Evolutionary conservation across 1,140 invertebrate species (phyloP), one percentile per base, ranked within the genome.

Genomic region (Procambarus virginalis): DNA sequence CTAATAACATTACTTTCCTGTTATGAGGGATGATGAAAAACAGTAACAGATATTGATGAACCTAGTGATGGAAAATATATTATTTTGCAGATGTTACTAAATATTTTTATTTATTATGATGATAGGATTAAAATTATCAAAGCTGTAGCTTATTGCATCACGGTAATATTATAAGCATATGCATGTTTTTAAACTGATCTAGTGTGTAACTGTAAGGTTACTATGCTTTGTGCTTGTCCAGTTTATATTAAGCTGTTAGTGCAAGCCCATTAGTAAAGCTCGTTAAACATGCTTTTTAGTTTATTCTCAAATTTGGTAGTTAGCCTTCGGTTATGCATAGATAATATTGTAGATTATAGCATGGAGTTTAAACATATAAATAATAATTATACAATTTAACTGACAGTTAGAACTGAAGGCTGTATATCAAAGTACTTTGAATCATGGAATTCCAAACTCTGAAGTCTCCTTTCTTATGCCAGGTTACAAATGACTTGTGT

Each of bases 91-190:
- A 81, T 81, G 14, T 58, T 22, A 58, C 51, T 55, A 9, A 49
- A 10, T 49, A 1, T 55, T 49, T 45, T 55, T 78, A 20, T 49
- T 78, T 78, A 55, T 34, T 81, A 58, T 58, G 76, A 14, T 48
- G n/a, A 81, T 60, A 81, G 55, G 49, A 49, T 6, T 34, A 8
- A 9, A 73, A 20, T 73, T 8, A 73, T 8, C 10, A 34, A 34
- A 34, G 34, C 34, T 34, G 5, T 14, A 81, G 20, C 60, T 81
- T 81, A 81, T 81, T 81, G 79, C 79, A 81, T 81, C 79, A 81
- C 60, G 51, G 51, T 81, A 81, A 60, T 55, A 48, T 17, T 55
- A 22, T 78, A 34, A 81, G 51, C 3, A 81, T 51, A 14, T 81
- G 79, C 79, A 81, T 81, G 79, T 55, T 60, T 55, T 60, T 51